These are phyloP conservation scores for Hesperophylax magnus DNA, from an alignment of 1,140 invertebrate species.

Conservation along the genomic window DNA sequence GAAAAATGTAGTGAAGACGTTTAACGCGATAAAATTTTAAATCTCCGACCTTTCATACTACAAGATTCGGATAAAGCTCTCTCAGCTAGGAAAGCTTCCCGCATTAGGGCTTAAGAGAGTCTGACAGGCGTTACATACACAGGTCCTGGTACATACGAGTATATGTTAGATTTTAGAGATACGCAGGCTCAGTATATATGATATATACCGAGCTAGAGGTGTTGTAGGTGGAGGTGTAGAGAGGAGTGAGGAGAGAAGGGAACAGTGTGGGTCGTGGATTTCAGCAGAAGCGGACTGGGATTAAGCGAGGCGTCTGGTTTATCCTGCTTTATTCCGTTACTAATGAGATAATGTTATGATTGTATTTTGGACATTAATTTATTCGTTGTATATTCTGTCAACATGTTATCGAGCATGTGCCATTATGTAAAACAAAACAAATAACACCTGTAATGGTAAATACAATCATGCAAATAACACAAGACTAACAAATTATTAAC, in stretches of 20 bases:
- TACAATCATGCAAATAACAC: no score
- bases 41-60: constrained; percentile 10
- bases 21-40: constrained; percentile 16
- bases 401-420: not conserved
- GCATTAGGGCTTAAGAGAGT: constrained; percentile 34
- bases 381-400: not conserved
- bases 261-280: not conserved
- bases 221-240: not conserved
- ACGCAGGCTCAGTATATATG: not conserved
- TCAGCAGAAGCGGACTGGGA: constrained; percentile 19
- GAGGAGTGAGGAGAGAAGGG: no score
- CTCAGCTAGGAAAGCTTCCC: constrained; percentile 9
- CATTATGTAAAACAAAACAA: no score
- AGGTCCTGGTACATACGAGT: not conserved
- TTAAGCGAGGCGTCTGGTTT: not conserved
- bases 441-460: no score
- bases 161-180: not conserved
- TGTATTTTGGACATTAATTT: constrained; percentile 10
- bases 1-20: constrained; percentile 19
- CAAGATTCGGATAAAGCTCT: constrained; percentile 12
- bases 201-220: not conserved
- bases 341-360: constrained; percentile 10
- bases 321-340: constrained; percentile 3
- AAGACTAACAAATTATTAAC: no score
- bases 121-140: constrained; percentile 32